Evolutionary conservation across 2,888 invertebrate genomes (phyloP), one percentile per base, ranked within the genome.

Genomic region (Temnothorax ravouxi): DNA sequence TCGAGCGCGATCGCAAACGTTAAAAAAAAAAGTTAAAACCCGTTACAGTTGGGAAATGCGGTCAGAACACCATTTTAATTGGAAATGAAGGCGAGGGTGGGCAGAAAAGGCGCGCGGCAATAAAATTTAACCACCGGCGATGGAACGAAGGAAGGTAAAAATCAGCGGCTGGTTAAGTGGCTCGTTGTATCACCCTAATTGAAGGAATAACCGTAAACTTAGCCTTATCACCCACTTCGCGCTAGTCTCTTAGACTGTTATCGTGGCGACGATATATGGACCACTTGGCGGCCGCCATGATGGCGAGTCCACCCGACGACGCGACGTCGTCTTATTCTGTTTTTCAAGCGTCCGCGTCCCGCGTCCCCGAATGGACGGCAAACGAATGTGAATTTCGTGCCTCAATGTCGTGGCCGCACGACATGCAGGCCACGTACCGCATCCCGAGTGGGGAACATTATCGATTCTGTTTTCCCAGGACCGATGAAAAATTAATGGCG

Each of bases 401-500:
- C 75, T 79, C 85, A 64, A 84, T 84, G 29, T 29, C 29, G 29
- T 29, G 29, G 84, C 87, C 44, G 76, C 29, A 85, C 86, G 83
- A 74, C 85, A 91, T 90, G 89, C 88, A 85, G 85, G 79, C 88
- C 92, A 91, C 91, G 91, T 91, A 87, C 87, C 84, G 85, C 85
- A 85, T 87, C 69, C 29, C 84, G 75, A 56, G 85, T 86, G 71
- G 84, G 89, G 80, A 88, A 88, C 91, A 92, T 92, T 92, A 93
- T 93, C 92, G 93, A 93, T 93, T 93, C 91, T 88, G 90, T 92
- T 93, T 93, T 90, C 79, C 88, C 83, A 62, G 84, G 86, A 85
- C 84, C 85, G 88, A 83, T 92, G 92, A 93, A 93, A 93, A 92
- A 92, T 93, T 92, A 92, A 93, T 89, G 84, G 80, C 86, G 50